Percentiles rank a stretch among this genome's conserved stretches.
Evolutionary conservation across 1,140 invertebrate species (phyloP).

Genomic region (Drosophila bocqueti): DNA sequence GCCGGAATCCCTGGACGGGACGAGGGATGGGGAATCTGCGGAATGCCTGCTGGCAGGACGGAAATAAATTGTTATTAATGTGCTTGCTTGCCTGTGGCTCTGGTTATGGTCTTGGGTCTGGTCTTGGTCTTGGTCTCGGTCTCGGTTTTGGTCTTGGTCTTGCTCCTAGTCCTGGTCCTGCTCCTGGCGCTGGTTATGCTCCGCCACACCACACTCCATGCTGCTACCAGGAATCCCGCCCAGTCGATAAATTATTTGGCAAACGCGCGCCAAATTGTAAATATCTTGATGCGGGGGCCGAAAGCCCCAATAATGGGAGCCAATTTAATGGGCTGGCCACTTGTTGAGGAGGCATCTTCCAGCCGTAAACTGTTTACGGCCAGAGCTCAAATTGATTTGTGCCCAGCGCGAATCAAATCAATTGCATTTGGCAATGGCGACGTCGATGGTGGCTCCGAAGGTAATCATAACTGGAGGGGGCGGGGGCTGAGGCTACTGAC

Average conservation of each 20-base stretch:
- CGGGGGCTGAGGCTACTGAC: neutral
- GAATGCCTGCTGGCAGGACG: conserved; percentile 56
- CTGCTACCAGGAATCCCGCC: conserved; percentile 6
- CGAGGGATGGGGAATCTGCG: conserved; percentile 26
- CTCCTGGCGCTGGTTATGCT: too few species aligned
- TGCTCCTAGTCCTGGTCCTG: too few species aligned
- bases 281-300: conserved; percentile 32
- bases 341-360: conserved; percentile 57
- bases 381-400: conserved; percentile 71
- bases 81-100: conserved; percentile 48
- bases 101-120: conserved; percentile 5
- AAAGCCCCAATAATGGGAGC: conserved; percentile 51
- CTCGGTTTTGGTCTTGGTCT: neutral
- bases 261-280: conserved; percentile 61
- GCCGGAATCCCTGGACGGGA: neutral
- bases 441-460: conserved; percentile 1
- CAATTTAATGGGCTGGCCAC: conserved; percentile 73
- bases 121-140: neutral
- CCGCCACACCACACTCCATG: neutral
- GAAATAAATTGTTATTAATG: conserved; percentile 84
- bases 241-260: conserved; percentile 71
- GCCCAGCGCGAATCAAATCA: conserved; percentile 57
- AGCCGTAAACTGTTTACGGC: conserved; percentile 69
- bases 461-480: conserved; percentile 59
- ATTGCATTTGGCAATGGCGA: conserved; percentile 47